Evolutionary conservation across 2,888 invertebrate genomes (phyloP), one percentile per base, ranked within the genome.

Genomic region (Megalurothrips usitatus): DNA sequence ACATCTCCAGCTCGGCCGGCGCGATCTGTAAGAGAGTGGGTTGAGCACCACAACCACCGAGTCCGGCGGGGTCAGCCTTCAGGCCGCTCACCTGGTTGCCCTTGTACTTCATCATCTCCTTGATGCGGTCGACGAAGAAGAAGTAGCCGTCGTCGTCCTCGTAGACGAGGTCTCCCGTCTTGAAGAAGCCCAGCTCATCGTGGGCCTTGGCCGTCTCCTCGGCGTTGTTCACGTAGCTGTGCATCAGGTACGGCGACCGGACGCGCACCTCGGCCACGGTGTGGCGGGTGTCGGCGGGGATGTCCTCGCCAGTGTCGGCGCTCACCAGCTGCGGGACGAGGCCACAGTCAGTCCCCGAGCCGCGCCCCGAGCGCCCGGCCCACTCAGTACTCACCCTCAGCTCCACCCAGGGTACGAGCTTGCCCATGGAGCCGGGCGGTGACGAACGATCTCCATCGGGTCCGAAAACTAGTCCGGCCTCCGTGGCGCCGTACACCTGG

Each of bases 401-500:
- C 68, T 75, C 68, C 26, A 75, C 26, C 23, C 68, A 23, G 26
- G 68, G 68, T 26, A 26, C 68, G 23, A 75, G 26, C 26, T 23
- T 75, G 23, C 68, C 68, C 68, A 75, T 23, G 23, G 68, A 23
- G 1, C 68, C 68, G 10, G 23, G 26, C 68, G 68, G 68, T 1
- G 26, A 1, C 26, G 10, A 9, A 9, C 10, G 11, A 1, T 23
- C 23, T 0, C 11, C 8, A 1, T 8, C 6, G 23, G 68, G 68
- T 1, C 68, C 68, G 26, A 75, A 75, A n/a, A 75, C 68, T 23
- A 75, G 26, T n/a, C 68, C 68, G 23, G 68, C 68, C 23, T 75
- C 68, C 68, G 68, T 75, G 23, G 68, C 68, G 68, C 68, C 68
- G 68, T 75, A 75, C 68, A 23, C 68, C 23, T 75, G 68, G 23